These are phyloP conservation scores for Chrysocyon brachyurus DNA, from an alignment of 2,797 vertebrate genomes.

Conservation along the genomic window DNA sequence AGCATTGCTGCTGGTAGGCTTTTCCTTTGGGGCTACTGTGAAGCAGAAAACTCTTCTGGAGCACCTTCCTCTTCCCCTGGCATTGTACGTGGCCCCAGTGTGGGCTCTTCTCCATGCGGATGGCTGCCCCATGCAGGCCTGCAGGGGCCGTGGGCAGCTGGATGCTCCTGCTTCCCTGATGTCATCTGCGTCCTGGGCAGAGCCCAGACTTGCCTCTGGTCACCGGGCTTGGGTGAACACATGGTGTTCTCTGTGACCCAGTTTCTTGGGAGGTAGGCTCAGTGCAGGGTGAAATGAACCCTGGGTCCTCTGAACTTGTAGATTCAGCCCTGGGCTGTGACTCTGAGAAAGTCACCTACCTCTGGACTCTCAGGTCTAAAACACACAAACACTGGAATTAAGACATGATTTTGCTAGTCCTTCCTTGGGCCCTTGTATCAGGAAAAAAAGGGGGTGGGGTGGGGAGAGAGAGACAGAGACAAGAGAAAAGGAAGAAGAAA, in stretches of 20 bases:
- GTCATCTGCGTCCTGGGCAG: background rate
- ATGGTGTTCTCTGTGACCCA: background rate
- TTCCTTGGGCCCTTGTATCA: background rate
- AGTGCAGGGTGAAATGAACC: background rate
- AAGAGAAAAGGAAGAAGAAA: background rate
- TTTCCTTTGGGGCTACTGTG: background rate
- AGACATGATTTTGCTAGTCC: background rate
- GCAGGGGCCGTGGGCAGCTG: rapidly evolving
- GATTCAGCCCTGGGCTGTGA: background rate
- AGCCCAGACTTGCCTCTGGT: background rate
- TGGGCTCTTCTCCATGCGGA: rapidly evolving
- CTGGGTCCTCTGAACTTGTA: background rate
- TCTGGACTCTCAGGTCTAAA: background rate
- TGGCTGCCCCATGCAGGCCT: background rate
- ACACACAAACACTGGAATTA: background rate
- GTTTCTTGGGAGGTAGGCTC: background rate
- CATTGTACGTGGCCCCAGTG: background rate
- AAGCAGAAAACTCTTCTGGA: background rate
- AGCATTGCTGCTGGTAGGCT: background rate
- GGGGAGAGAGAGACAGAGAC: background rate
- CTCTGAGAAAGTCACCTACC: background rate
- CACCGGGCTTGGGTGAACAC: background rate
- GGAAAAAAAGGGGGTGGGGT: background rate
- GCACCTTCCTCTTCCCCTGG: too few species aligned
- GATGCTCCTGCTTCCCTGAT: background rate